phyloP scores from a whole-genome alignment of 1,140 invertebrate genomes.

The Hormaphis cornu region DNA sequence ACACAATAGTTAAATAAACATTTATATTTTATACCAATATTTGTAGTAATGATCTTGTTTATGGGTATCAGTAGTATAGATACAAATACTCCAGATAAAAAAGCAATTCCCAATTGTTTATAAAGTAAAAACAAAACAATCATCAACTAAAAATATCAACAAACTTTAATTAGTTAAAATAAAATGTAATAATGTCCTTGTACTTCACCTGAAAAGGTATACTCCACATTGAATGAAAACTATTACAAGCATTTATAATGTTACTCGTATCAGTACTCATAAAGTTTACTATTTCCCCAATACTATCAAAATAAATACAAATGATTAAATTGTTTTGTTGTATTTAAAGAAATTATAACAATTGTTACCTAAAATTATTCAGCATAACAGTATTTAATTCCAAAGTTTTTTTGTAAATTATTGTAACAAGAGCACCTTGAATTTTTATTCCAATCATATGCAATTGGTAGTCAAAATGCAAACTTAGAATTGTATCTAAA shows the following conservation, averaged over 20 bases:
- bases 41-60: slow-evolving; percentile 81
- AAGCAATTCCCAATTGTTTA: slow-evolving; percentile 79
- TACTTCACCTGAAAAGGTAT: slow-evolving; percentile 74
- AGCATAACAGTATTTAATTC: slow-evolving; percentile 46
- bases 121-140: slow-evolving; percentile 76
- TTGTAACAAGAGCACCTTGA: slow-evolving; percentile 67
- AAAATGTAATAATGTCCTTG: neutral
- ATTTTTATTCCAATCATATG: slow-evolving; percentile 78
- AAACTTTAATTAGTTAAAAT: neutral
- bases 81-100: slow-evolving; percentile 80
- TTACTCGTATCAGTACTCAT: slow-evolving; percentile 94
- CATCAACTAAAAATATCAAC: slow-evolving; percentile 54
- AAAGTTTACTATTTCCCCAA: slow-evolving; percentile 88
- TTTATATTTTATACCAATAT: slow-evolving; percentile 61
- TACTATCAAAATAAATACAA: slow-evolving; percentile 47
- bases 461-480: slow-evolving; percentile 85
- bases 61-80: slow-evolving; percentile 83
- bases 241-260: slow-evolving; percentile 89
- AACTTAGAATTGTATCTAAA: slow-evolving; percentile 62
- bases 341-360: neutral
- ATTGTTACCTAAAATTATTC: slow-evolving; percentile 41
- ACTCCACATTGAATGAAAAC: slow-evolving; percentile 95
- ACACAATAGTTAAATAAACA: neutral
- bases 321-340: slow-evolving; percentile 36
- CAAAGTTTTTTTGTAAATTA: slow-evolving; percentile 78